Percentiles rank a stretch among this genome's conserved stretches.
phyloP scores from a whole-genome alignment of 2,113 vertebrate species.

The Romanogobio albipinnatus region DNA sequence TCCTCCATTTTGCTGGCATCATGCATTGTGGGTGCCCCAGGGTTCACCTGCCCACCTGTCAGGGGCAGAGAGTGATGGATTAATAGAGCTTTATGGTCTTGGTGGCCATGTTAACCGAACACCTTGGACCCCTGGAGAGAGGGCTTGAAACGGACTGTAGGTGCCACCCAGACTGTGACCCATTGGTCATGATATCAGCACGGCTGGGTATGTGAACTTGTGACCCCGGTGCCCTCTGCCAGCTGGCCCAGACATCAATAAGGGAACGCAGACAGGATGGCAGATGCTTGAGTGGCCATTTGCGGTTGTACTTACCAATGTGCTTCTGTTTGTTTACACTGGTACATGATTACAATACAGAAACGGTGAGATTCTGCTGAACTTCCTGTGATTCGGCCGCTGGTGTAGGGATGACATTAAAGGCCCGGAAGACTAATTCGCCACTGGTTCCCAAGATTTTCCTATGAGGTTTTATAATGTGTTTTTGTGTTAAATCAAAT shows the following conservation, averaged over 20 bases:
- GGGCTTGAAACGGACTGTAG: not conserved
- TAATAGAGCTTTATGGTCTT: constrained; percentile 44
- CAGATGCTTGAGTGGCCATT: constrained; percentile 35
- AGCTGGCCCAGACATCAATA: constrained; percentile 25
- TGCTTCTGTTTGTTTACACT: constrained; percentile 33
- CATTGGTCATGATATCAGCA: not conserved
- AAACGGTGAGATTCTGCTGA: constrained; percentile 5
- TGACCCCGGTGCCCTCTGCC: constrained; percentile 12
- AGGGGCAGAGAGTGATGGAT: constrained; percentile 53
- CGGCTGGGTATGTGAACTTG: not conserved
- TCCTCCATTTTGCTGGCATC: constrained; percentile 54
- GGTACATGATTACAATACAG: constrained; percentile 19
- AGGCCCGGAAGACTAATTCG: no score
- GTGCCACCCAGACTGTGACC: constrained; percentile 14
- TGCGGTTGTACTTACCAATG: constrained; percentile 18
- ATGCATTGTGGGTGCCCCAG: constrained; percentile 46
- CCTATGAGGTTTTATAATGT: no score
- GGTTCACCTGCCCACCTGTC: constrained; percentile 55
- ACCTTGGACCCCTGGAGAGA: constrained; percentile 1
- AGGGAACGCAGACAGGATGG: not conserved
- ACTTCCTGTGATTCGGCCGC: not conserved
- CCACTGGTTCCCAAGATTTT: no score
- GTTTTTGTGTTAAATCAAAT: no score
- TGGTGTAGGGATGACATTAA: no score
- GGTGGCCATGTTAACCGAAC: constrained; percentile 36